Evolutionary conservation across 2,888 invertebrate genomes (phyloP).

Genomic region (Tanytarsus gracilentus): DNA sequence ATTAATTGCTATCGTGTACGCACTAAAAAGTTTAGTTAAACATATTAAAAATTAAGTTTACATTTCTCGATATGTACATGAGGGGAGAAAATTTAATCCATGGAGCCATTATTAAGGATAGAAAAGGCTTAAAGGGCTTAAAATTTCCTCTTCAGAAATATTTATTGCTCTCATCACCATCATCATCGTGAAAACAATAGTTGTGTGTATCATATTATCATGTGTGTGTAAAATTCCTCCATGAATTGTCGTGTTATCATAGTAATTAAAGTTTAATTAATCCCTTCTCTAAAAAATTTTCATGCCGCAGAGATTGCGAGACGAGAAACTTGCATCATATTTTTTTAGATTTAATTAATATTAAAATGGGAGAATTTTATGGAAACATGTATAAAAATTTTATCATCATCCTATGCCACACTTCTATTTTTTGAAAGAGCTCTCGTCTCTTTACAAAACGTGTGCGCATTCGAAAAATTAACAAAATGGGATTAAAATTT

Average conservation of each 20-base stretch:
- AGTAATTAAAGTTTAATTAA: constrained; percentile 14
- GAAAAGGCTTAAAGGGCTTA: background rate
- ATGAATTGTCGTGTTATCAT: constrained; percentile 7
- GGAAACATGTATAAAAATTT: constrained; percentile 4
- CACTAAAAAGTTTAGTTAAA: too few species aligned
- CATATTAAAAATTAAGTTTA: constrained; percentile 5
- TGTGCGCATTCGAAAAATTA: background rate
- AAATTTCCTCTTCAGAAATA: background rate
- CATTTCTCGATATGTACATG: background rate
- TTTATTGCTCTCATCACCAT: background rate
- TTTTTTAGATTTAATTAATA: too few species aligned
- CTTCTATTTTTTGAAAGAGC: too few species aligned
- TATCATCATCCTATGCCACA: background rate
- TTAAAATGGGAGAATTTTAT: background rate
- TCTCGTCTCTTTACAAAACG: background rate
- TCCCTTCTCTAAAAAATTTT: constrained; percentile 1
- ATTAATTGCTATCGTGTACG: constrained; percentile 4
- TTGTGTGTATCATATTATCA: too few species aligned
- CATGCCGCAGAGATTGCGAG: too few species aligned
- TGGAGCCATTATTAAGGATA: constrained; percentile 18
- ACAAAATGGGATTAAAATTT: constrained; percentile 5
- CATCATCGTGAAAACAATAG: too few species aligned
- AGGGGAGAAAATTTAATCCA: background rate
- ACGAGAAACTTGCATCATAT: too few species aligned
- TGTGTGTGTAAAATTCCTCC: too few species aligned